phyloP scores from a whole-genome alignment of 1,140 invertebrate genomes.

The Sesamia nonagrioides region DNA sequence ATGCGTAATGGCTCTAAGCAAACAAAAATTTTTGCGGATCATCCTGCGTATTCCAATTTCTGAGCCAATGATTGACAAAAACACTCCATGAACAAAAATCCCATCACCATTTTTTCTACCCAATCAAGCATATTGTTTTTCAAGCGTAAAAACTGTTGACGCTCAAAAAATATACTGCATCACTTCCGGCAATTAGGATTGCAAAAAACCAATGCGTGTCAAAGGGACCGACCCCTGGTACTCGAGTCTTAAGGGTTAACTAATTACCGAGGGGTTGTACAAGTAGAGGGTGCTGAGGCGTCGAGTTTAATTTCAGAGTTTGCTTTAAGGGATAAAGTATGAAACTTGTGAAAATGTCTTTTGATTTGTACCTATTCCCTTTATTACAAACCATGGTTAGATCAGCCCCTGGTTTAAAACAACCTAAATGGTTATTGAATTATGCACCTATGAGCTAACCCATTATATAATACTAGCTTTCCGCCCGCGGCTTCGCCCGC shows the following conservation, averaged over 20 bases:
- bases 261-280: conserved; percentile 33
- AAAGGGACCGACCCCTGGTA: conserved; percentile 24
- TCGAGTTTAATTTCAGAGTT: conserved; percentile 2
- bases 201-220: conserved; percentile 10
- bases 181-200: conserved; percentile 58
- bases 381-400: too few species aligned
- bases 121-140: conserved; percentile 40
- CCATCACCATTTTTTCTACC: background rate
- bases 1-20: too few species aligned
- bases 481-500: too few species aligned
- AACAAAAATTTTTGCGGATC: too few species aligned
- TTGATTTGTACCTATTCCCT: too few species aligned
- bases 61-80: background rate
- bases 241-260: conserved; percentile 42
- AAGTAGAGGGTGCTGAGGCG: background rate
- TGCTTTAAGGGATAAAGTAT: background rate
- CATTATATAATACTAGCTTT: too few species aligned
- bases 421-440: too few species aligned
- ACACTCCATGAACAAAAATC: background rate
- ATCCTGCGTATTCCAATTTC: too few species aligned
- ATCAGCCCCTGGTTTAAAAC: too few species aligned
- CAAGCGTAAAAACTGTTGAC: conserved; percentile 60
- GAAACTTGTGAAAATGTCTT: background rate
- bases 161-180: conserved; percentile 44
- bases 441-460: too few species aligned